Evolutionary conservation across 2,888 invertebrate species (phyloP), one percentile per base, ranked within the genome.

Genomic region (Halictus quadricinctus): DNA sequence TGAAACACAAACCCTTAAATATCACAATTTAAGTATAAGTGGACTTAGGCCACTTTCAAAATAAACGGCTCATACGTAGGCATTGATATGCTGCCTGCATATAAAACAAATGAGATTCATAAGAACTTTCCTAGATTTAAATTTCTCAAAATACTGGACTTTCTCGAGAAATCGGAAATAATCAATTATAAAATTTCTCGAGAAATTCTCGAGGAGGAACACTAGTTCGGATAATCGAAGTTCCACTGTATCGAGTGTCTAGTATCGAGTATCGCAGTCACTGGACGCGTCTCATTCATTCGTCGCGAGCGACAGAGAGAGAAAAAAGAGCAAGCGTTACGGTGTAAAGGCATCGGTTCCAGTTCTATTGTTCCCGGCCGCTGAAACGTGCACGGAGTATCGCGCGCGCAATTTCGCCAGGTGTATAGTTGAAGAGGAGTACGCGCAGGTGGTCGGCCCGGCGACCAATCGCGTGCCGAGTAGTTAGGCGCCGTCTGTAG

Each of bases 401-500:
- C 58, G n/a, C 18, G 29, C 43, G 72, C 43, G 77, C 80, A 74
- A 83, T 83, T 86, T 77, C 76, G 76, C 83, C 80, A 86, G 83
- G 79, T 80, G 76, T 73, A 66, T 41, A 69, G 43, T 21, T n/a
- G 69, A 69, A 41, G 36, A 46, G 36, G 77, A 64, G 46, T 66
- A 78, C 58, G 79, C 50, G 81, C 81, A 84, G 87, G 83, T 83
- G 86, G 83, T 87, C 80, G 86, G 43, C 50, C 78, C 25, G 78
- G 78, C 85, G 86, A 81, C 91, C 90, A 91, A 90, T 89, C 89
- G 79, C 78, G 80, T 72, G 76, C 84, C 84, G 84, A 81, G 84
- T 84, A 72, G 86, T 80, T 84, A 86, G 84, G 87, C 90, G 91
- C 91, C 89, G 90, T 88, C 81, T 64, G 84, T 84, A 81, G 86